phyloP scores from a whole-genome alignment of 2,888 invertebrate genomes.

The Ariolimax columbianus region DNA sequence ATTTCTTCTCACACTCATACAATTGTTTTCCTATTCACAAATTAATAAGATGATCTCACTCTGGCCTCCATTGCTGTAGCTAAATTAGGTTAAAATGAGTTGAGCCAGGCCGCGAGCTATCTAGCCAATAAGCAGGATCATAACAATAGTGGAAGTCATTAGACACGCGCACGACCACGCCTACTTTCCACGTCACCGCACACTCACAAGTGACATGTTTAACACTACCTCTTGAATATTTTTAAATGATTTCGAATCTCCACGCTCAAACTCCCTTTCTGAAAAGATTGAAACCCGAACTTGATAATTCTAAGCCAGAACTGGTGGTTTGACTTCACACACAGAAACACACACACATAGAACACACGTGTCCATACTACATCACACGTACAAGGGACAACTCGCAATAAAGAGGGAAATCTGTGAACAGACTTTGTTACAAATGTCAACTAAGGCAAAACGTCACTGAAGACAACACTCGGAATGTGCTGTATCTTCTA shows the following conservation, averaged over 20 bases:
- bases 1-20: background rate
- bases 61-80: background rate
- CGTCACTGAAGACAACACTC: too few species aligned
- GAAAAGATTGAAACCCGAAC: background rate
- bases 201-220: slow-evolving; percentile 12
- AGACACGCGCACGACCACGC: slow-evolving; percentile 37
- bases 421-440: too few species aligned
- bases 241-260: background rate
- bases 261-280: background rate
- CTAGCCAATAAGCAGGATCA: slow-evolving; percentile 32
- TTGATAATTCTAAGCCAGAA: background rate
- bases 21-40: background rate
- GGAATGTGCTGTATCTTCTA: too few species aligned
- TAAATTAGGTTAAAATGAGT: slow-evolving; percentile 36
- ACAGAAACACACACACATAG: too few species aligned
- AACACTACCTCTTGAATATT: slow-evolving; percentile 5
- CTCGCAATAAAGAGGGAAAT: too few species aligned
- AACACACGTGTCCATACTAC: too few species aligned
- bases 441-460: too few species aligned
- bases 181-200: slow-evolving; percentile 33
- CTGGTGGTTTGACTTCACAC: too few species aligned
- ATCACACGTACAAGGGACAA: too few species aligned
- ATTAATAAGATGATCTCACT: background rate
- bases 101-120: slow-evolving; percentile 10
- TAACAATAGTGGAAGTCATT: slow-evolving; percentile 33